Base-by-base conservation (phyloP, 2,888 invertebrate genomes). In the Alitta virens region DNA sequence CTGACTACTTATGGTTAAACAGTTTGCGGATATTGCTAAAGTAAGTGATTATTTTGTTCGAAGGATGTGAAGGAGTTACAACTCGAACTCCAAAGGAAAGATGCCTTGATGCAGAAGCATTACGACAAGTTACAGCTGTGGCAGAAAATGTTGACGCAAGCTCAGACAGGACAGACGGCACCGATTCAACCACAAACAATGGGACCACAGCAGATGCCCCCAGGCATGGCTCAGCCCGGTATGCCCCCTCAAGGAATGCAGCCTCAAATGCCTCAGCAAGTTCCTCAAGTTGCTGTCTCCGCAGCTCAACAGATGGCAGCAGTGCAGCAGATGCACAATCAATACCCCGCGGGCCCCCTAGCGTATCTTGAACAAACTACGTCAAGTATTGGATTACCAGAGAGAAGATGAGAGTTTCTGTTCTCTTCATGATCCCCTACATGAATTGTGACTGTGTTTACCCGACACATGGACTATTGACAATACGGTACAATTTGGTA, bases 101-200 rank as follows among this genome's bases (percentile, higher is more conserved):
- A 96, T 66, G 90, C 91, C 59, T 83, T 96, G 1, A 85, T 96
- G 18, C 88, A 92, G 72, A 87, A 91, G 62, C 94, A 95, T 76
- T 91, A 92, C 75, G 94, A 94, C 67, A 93, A 94, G 79, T 89
- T 96, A 58, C 88, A 89, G 33, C 88, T 91, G 60, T 96, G 96
- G 95, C 94, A 95, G 83, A 89, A 88, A 71, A 84, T 94, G 62
- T 82, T 96, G 24, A 68, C 70, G 18, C 68, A 70, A 51, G 56
- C 68, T 0, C 68, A 69, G 33, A 33, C 33, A 12, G 33, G 33
- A 12, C 33, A 33, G 12, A 33, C 33, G 49, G 21, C 7, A 38
- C 50, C 50, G 21, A 21, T 26, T 16, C 52, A 26, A 40, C 54
- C 25, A 2, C 65, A 72, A 9, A 63, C 64, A 26, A 66, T 71